A percentile compares a stretch with the other conserved stretches of the same genome.
Evolutionary conservation across 2,797 vertebrate species (phyloP).

Genomic region (Cynopterus sphinx): DNA sequence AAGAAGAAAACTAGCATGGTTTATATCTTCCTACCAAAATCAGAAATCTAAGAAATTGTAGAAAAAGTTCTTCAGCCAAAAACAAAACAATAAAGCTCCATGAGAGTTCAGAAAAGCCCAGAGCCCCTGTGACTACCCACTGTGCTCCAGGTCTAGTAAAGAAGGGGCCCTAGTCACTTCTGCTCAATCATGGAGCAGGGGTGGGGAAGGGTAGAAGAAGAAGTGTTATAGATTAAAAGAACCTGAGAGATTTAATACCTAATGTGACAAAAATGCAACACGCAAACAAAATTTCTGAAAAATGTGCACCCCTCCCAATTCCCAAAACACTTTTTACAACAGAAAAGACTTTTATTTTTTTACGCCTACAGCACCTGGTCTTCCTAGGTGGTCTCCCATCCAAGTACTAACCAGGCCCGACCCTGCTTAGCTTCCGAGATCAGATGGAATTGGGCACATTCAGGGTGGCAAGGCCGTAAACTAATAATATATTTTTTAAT

Average conservation of each 20-base stretch:
- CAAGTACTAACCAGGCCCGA: too few species aligned
- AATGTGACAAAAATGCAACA: neutral
- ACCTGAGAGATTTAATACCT: neutral
- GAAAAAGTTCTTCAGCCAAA: neutral
- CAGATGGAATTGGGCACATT: too few species aligned
- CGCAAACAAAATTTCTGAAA: neutral
- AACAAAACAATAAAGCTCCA: neutral
- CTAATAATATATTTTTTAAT: neutral
- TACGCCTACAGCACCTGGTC: too few species aligned
- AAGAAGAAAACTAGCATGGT: conserved; percentile 36
- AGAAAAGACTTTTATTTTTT: neutral
- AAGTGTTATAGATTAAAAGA: neutral
- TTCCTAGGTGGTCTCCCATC: too few species aligned
- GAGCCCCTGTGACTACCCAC: neutral
- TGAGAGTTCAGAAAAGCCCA: neutral
- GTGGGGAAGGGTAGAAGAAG: neutral
- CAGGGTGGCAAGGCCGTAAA: too few species aligned
- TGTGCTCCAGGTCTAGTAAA: neutral
- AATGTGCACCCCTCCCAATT: neutral
- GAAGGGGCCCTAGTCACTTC: neutral
- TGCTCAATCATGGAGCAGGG: neutral
- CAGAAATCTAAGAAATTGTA: neutral
- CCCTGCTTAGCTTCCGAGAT: too few species aligned
- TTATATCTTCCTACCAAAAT: neutral
- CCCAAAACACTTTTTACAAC: neutral